These are phyloP conservation scores for Drymonia ruficornis DNA, from an alignment of 2,888 invertebrate species.

Conservation along the genomic window DNA sequence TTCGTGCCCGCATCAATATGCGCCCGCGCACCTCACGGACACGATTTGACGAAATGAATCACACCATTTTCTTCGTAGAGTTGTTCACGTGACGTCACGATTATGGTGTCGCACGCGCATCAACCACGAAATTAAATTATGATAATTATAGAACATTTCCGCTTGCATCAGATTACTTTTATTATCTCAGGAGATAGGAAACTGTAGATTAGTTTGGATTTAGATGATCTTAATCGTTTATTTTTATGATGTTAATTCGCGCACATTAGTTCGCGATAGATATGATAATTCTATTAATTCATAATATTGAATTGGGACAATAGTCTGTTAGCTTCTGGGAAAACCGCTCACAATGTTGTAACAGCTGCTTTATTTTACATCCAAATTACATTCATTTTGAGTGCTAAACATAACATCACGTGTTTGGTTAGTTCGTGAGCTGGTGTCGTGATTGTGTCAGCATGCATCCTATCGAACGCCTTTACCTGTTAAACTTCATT, in stretches of 20 bases:
- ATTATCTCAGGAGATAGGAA: conserved; percentile 30
- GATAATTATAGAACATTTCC: conserved; percentile 65
- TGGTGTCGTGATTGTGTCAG: conserved; percentile 32
- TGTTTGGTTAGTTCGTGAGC: conserved; percentile 31
- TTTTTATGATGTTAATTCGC: conserved; percentile 15
- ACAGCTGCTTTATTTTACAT: conserved; percentile 12
- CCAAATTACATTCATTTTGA: conserved; percentile 7
- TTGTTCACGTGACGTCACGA: conserved; percentile 80
- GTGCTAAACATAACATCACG: background rate
- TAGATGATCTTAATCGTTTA: background rate
- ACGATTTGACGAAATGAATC: conserved; percentile 78
- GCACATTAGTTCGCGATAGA: background rate
- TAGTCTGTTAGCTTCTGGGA: background rate
- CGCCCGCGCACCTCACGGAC: conserved; percentile 75
- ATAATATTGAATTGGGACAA: background rate
- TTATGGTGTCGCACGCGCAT: conserved; percentile 71
- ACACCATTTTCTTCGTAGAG: conserved; percentile 65
- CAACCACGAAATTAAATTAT: conserved; percentile 69
- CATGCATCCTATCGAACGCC: conserved; percentile 37
- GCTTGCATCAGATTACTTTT: conserved; percentile 50
- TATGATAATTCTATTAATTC: background rate
- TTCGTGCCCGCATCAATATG: conserved; percentile 72
- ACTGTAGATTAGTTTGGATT: conserved; percentile 14
- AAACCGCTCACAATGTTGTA: conserved; percentile 8
- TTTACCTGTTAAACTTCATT: conserved; percentile 1